These are phyloP conservation scores for Bolinopsis microptera DNA, from an alignment of 37 sponge, comb jelly and placozoan species.

Conservation along the genomic window DNA sequence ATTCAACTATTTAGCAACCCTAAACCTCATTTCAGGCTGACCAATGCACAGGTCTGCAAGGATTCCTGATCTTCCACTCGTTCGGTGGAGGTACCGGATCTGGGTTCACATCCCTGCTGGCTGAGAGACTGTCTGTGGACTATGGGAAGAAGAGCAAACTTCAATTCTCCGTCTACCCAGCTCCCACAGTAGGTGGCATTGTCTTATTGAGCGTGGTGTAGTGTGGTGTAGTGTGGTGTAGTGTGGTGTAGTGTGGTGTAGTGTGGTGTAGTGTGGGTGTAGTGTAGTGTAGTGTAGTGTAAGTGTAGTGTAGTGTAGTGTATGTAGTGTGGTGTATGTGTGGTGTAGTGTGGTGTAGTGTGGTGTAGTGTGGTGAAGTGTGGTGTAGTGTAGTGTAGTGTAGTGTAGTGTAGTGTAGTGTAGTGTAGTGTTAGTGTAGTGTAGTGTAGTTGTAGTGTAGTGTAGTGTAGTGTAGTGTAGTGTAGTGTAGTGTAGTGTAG, in stretches of 20 bases:
- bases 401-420: slow-evolving; percentile 62
- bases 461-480: slow-evolving; percentile 44
- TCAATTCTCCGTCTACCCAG: slow-evolving; percentile 93
- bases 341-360: slow-evolving; percentile 56
- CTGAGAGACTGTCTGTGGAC: slow-evolving; percentile 92
- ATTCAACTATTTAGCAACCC: not conserved
- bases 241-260: slow-evolving; percentile 55
- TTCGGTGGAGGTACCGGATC: slow-evolving; percentile 97
- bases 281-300: slow-evolving; percentile 55
- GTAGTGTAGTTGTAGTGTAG: slow-evolving; percentile 15
- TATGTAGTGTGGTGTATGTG: slow-evolving; percentile 64
- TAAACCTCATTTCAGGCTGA: slow-evolving; percentile 69
- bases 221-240: slow-evolving; percentile 63
- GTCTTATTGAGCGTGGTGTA: not conserved
- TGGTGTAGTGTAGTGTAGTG: slow-evolving; percentile 48
- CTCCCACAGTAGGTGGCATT: slow-evolving; percentile 74
- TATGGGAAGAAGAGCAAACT: slow-evolving; percentile 96
- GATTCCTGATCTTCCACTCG: slow-evolving; percentile 88
- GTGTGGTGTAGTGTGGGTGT: not conserved
- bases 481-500: slow-evolving; percentile 48
- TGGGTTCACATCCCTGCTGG: slow-evolving; percentile 90
- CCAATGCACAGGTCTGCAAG: slow-evolving; percentile 87
- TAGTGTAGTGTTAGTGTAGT: slow-evolving; percentile 55
- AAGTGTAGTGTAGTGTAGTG: slow-evolving; percentile 65
- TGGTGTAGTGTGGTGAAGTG: slow-evolving; percentile 27